These are phyloP conservation scores for Iphiclides podalirius DNA, from an alignment of 2,888 invertebrate genomes.

Conservation along the genomic window DNA sequence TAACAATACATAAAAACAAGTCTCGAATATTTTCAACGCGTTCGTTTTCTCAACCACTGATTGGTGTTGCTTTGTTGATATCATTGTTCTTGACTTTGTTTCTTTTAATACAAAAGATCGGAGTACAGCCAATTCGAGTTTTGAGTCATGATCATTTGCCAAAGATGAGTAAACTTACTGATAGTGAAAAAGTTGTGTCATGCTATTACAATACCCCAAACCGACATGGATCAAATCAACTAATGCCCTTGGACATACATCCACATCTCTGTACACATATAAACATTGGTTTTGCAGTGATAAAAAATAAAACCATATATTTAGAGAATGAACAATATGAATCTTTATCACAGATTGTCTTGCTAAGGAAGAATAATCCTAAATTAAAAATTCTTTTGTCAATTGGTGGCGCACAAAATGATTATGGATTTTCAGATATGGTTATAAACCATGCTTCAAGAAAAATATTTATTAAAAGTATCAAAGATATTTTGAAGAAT, in stretches of 20 bases:
- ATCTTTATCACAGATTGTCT: conserved; percentile 60
- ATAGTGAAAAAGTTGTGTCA: conserved; percentile 52
- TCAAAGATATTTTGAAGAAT: conserved; percentile 73
- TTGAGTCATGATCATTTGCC: conserved; percentile 6
- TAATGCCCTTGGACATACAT: conserved; percentile 82
- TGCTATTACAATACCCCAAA: conserved; percentile 86
- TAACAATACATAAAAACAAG: background rate
- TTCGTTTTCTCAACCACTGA: no score
- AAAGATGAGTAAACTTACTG: background rate
- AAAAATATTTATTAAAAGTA: conserved; percentile 81
- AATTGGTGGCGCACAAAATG: conserved; percentile 82
- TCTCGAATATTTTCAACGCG: no score
- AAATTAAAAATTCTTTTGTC: conserved; percentile 88
- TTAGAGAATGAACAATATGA: conserved; percentile 64
- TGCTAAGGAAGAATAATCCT: conserved; percentile 81
- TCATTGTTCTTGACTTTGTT: conserved; percentile 2
- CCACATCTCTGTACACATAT: conserved; percentile 90
- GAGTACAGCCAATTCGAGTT: conserved; percentile 2
- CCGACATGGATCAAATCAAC: conserved; percentile 39
- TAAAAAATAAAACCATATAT: conserved; percentile 81
- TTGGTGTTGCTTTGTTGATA: conserved; percentile 3
- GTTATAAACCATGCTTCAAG: conserved; percentile 85
- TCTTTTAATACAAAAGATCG: background rate
- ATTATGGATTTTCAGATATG: conserved; percentile 85
- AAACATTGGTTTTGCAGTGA: conserved; percentile 86